These are phyloP conservation scores for Campylomormyrus numenius DNA, from an alignment of 2,113 vertebrate species.

Conservation along the genomic window DNA sequence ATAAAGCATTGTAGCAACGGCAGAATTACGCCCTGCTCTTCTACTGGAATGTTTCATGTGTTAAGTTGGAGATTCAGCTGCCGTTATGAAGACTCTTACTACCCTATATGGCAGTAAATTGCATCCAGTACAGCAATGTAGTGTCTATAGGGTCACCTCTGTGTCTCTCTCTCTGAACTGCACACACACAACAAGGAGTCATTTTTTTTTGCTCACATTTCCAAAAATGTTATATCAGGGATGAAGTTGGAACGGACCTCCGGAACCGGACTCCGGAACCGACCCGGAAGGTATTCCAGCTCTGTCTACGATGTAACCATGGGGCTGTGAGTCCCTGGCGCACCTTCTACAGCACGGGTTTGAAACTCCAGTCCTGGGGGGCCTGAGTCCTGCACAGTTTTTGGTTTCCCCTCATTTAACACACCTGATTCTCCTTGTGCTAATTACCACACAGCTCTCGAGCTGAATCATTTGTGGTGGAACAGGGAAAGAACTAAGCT, in stretches of 20 bases:
- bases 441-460: too few relatives aligned
- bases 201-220: not conserved
- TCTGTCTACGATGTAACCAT: slow-evolving; percentile 47
- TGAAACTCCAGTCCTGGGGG: too few relatives aligned
- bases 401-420: too few relatives aligned
- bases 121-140: not conserved
- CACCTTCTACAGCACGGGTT: not conserved
- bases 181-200: not conserved
- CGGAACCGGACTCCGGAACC: not conserved
- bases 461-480: too few relatives aligned
- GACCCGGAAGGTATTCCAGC: not conserved
- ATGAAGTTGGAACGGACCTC: not conserved
- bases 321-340: not conserved
- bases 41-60: not conserved
- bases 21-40: not conserved
- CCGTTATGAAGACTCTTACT: not conserved
- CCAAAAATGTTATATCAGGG: not conserved
- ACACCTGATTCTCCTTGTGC: too few relatives aligned
- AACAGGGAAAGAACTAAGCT: too few relatives aligned
- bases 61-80: not conserved
- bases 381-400: too few relatives aligned
- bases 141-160: not conserved
- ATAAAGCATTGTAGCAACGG: not conserved
- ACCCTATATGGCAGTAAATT: not conserved
- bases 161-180: not conserved